phyloP scores from a whole-genome alignment of 1,140 invertebrate species.

The Chelonus insularis region DNA sequence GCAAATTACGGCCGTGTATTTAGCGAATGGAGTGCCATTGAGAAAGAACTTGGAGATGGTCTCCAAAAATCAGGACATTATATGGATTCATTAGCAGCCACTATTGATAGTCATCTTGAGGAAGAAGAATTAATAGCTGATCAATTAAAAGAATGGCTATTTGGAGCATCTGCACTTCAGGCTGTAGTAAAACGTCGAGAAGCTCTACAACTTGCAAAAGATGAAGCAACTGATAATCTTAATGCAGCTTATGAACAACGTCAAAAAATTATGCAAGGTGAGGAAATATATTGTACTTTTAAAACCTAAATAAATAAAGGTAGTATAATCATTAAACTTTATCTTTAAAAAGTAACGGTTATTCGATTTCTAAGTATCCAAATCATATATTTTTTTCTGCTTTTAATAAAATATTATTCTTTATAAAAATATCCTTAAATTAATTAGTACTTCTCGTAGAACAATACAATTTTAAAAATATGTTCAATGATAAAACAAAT shows the following conservation, averaged over 20 bases:
- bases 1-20: constrained; percentile 81
- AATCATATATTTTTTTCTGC: too few relatives aligned
- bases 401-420: too few relatives aligned
- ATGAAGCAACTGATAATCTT: constrained; percentile 70
- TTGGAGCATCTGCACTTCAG: constrained; percentile 75
- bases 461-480: too few relatives aligned
- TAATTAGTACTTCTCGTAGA: too few relatives aligned
- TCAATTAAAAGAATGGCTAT: constrained; percentile 83
- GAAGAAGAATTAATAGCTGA: constrained; percentile 83
- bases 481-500: too few relatives aligned
- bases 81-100: constrained; percentile 77
- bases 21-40: constrained; percentile 84
- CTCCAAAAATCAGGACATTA: constrained; percentile 72
- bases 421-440: too few relatives aligned
- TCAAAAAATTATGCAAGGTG: constrained; percentile 61
- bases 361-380: too few relatives aligned
- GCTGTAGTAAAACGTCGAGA: constrained; percentile 76
- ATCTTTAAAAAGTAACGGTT: too few relatives aligned
- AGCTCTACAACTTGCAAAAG: constrained; percentile 71
- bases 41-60: constrained; percentile 81
- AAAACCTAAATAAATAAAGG: too few relatives aligned
- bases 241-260: constrained; percentile 63
- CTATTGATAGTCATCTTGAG: constrained; percentile 75
- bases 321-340: too few relatives aligned
- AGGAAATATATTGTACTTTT: background rate